phyloP scores from a whole-genome alignment of 2,797 vertebrate species.

The Falco peregrinus region DNA sequence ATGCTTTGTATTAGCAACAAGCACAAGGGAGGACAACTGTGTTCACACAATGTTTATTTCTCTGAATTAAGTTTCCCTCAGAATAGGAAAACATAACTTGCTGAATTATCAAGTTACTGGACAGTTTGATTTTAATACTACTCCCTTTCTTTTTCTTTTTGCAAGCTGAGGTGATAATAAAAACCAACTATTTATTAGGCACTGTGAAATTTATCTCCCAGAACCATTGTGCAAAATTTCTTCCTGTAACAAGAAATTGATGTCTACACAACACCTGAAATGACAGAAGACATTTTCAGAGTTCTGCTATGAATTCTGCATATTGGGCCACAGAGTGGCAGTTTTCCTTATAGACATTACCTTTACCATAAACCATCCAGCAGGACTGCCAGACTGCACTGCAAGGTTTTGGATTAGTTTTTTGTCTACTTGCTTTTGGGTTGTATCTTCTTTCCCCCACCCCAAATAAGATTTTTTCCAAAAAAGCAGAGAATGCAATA shows the following conservation, averaged over 20 bases:
- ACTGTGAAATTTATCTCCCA: background rate
- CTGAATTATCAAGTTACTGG: background rate
- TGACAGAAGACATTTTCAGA: background rate
- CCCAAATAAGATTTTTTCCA: background rate
- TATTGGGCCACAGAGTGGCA: background rate
- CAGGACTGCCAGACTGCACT: background rate
- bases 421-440: background rate
- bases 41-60: background rate
- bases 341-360: background rate
- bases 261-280: background rate
- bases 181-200: background rate
- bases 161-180: background rate
- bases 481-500: background rate
- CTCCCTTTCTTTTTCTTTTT: background rate
- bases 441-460: background rate
- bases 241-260: background rate
- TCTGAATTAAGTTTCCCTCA: background rate
- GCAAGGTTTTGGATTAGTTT: background rate
- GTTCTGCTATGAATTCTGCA: background rate
- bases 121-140: background rate
- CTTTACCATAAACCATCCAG: background rate
- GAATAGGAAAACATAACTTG: background rate
- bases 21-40: background rate
- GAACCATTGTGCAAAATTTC: background rate
- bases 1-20: background rate